Evolutionary conservation across 2,888 invertebrate species (phyloP), one percentile per base, ranked within the genome.

Genomic region (Scrobipalpa costella): DNA sequence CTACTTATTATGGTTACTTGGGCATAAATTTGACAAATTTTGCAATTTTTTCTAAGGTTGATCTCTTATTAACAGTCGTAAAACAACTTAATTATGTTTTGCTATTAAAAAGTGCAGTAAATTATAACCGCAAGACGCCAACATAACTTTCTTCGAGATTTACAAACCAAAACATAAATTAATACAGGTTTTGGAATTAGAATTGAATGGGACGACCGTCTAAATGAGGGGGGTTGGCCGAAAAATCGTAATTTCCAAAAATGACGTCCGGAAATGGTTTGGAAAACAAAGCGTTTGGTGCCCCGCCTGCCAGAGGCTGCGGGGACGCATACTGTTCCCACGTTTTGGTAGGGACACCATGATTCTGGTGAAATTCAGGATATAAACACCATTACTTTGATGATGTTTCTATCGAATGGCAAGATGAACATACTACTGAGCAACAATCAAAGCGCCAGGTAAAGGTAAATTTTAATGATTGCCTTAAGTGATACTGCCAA

Each of bases 251-350:
- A 85, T 85, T 84, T 79, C 73, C 73, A 76, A 82, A 85, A 83
- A 80, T 73, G 81, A 77, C 76, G 84, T 80, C 89, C 90, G 90
- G 90, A 90, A 87, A 90, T 84, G 79, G 78, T 86, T 83, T 81
- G 83, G 81, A 86, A 87, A 88, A 88, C 87, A 88, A 89, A 89
- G 85, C 86, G 81, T 70, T 79, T 78, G 67, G 65, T 71, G 78
- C 84, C 84, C 84, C 87, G 85, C 89, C 88, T 72, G 79, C 75
- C 68, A 68, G 68, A 77, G 77, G 77, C 67, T 80, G 81, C 79
- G 80, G 78, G 66, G 72, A 78, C 81, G 83, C 83, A 83, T 81
- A 82, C 78, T 78, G 86, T 90, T 90, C 90, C 89, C 90, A 90
- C 89, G 89, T 83, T 78, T 72, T 60, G 62, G 69, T 80, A 76